Evolutionary conservation across 2,888 invertebrate species (phyloP).

Genomic region (Plebejus anna): DNA sequence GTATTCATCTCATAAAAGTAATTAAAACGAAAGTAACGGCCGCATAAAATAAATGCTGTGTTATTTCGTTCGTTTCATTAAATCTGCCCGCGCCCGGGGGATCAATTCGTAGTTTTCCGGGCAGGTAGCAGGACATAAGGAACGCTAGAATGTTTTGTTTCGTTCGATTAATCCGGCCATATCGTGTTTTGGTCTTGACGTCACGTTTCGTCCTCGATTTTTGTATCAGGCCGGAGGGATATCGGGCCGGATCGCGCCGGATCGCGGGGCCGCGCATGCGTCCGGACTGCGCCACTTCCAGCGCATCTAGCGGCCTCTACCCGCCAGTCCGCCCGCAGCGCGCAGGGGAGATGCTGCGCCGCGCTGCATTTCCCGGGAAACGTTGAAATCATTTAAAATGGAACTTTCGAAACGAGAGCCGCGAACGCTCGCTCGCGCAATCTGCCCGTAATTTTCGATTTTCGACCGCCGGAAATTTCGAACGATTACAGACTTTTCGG

Average conservation of each 20-base stretch:
- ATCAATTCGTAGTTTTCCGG: conserved; percentile 40
- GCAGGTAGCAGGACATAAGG: conserved; percentile 36
- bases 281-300: conserved; percentile 75
- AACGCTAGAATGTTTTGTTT: conserved; percentile 62
- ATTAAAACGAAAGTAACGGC: conserved; percentile 43
- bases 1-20: conserved; percentile 52
- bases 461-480: not conserved
- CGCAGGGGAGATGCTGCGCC: conserved; percentile 66
- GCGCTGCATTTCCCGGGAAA: conserved; percentile 55
- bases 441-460: not conserved
- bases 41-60: conserved; percentile 30
- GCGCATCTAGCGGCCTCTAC: conserved; percentile 71
- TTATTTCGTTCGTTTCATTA: conserved; percentile 4
- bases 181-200: conserved; percentile 68
- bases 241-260: conserved; percentile 67
- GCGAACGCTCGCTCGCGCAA: conserved; percentile 39
- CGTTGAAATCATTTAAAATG: conserved; percentile 65
- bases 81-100: not conserved
- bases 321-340: conserved; percentile 60
- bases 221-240: conserved; percentile 68
- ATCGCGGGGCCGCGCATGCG: conserved; percentile 70
- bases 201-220: conserved; percentile 77
- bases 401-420: conserved; percentile 57
- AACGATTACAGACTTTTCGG: not conserved
- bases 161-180: conserved; percentile 65